These are phyloP conservation scores for Heliangelus exortis DNA, from an alignment of 2,797 vertebrate species.

Conservation along the genomic window DNA sequence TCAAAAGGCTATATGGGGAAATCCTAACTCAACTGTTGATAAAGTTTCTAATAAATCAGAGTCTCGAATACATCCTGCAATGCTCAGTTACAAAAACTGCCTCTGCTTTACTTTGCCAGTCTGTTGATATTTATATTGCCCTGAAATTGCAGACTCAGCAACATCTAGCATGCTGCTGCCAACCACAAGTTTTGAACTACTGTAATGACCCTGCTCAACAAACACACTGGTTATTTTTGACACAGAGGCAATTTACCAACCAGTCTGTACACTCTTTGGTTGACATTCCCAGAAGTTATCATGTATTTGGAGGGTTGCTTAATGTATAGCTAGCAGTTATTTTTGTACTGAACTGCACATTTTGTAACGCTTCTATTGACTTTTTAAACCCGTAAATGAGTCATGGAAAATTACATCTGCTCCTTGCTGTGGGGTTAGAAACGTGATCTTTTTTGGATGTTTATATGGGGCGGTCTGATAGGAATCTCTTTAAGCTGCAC, in stretches of 20 bases:
- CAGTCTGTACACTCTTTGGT: conserved; percentile 33
- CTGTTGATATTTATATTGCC: conserved; percentile 30
- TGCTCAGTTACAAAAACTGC: background rate
- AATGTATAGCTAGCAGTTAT: conserved; percentile 59
- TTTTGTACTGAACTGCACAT: conserved; percentile 51
- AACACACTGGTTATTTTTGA: conserved; percentile 51
- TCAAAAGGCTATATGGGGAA: conserved; percentile 53
- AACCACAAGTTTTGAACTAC: background rate
- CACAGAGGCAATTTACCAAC: conserved; percentile 45
- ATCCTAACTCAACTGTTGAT: background rate
- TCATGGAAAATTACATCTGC: conserved; percentile 59
- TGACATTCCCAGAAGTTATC: conserved; percentile 65
- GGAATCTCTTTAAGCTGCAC: conserved; percentile 46
- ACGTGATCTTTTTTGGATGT: conserved; percentile 37
- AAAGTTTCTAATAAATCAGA: conserved; percentile 47
- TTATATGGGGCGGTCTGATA: conserved; percentile 38
- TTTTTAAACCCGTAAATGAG: conserved; percentile 50
- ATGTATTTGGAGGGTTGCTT: conserved; percentile 56
- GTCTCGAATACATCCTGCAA: background rate
- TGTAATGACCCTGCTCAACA: conserved; percentile 45
- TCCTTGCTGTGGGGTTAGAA: conserved; percentile 47
- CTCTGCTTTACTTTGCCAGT: background rate
- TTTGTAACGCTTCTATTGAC: conserved; percentile 57
- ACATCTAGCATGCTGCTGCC: background rate
- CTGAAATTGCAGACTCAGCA: conserved; percentile 28